Percentiles rank a stretch among this genome's conserved stretches.
These are phyloP conservation scores for Temnothorax rugatulus DNA, from an alignment of 2,888 invertebrate genomes.

Conservation along the genomic window DNA sequence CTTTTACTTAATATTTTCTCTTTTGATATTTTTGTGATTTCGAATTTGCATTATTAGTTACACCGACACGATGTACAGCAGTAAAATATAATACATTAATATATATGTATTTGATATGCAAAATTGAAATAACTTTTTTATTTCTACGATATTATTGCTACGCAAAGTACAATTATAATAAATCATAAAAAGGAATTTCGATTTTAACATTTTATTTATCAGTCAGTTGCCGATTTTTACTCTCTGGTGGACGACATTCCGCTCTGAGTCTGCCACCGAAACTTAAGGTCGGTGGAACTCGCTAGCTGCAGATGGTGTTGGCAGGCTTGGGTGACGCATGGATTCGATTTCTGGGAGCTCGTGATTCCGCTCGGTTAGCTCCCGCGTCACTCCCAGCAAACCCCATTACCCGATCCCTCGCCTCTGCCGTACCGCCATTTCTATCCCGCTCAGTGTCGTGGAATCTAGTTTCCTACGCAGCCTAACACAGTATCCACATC, in stretches of 20 bases:
- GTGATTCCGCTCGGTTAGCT: conserved; percentile 86
- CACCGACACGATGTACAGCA: neutral
- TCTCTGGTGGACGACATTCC: conserved; percentile 67
- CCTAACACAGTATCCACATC: conserved; percentile 53
- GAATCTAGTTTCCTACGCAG: conserved; percentile 71
- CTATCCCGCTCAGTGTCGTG: conserved; percentile 74
- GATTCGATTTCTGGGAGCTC: conserved; percentile 86
- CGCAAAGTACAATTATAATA: neutral
- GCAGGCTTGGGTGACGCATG: conserved; percentile 86
- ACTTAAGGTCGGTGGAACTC: conserved; percentile 79
- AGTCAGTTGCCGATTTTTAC: conserved; percentile 64
- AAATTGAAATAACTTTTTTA: neutral
- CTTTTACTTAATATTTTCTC: neutral
- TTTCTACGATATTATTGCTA: neutral
- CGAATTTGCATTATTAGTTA: neutral
- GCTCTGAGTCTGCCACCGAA: conserved; percentile 71
- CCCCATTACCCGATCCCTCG: conserved; percentile 82
- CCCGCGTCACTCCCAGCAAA: conserved; percentile 86
- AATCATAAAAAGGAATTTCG: neutral
- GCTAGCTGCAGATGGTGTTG: conserved; percentile 85
- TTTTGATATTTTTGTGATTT: neutral
- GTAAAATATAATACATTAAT: neutral
- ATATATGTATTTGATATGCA: no score
- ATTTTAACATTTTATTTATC: conserved; percentile 31
- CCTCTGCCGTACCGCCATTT: conserved; percentile 63